These are phyloP conservation scores for Gyps fulvus DNA, from an alignment of 2,113 vertebrate genomes.

Conservation along the genomic window DNA sequence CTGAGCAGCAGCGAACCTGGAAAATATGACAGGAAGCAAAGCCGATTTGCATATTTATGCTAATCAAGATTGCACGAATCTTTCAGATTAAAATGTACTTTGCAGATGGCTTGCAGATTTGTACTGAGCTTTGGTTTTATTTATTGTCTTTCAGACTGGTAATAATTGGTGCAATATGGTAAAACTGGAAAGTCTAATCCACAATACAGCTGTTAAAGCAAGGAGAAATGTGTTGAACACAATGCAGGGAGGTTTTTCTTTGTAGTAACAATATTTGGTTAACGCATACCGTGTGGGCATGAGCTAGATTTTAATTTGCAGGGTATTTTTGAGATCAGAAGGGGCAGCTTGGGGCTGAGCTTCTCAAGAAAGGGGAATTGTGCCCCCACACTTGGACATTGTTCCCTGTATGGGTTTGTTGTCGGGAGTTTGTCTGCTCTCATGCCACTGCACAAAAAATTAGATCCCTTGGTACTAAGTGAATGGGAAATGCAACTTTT, in stretches of 20 bases:
- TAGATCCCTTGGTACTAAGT: fast-evolving
- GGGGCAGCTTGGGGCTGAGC: background rate
- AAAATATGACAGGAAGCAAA: slow-evolving; percentile 2
- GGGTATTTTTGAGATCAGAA: background rate
- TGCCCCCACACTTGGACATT: fast-evolving
- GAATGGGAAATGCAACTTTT: background rate
- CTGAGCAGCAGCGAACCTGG: background rate
- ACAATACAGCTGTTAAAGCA: background rate
- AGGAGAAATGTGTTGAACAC: background rate
- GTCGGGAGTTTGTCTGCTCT: background rate
- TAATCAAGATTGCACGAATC: background rate
- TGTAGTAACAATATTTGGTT: background rate
- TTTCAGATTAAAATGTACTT: background rate
- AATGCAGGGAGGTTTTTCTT: background rate
- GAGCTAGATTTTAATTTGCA: background rate
- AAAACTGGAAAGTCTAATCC: background rate
- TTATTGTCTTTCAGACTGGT: background rate
- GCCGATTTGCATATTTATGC: background rate
- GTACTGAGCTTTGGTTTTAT: background rate
- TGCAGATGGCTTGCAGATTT: background rate
- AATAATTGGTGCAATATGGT: background rate
- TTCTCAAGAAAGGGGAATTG: background rate
- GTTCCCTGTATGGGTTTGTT: background rate
- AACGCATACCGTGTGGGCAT: background rate
- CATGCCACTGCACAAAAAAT: background rate